Conservation (phyloP, 2,888 invertebrate species). For the Julus scanicus region DNA sequence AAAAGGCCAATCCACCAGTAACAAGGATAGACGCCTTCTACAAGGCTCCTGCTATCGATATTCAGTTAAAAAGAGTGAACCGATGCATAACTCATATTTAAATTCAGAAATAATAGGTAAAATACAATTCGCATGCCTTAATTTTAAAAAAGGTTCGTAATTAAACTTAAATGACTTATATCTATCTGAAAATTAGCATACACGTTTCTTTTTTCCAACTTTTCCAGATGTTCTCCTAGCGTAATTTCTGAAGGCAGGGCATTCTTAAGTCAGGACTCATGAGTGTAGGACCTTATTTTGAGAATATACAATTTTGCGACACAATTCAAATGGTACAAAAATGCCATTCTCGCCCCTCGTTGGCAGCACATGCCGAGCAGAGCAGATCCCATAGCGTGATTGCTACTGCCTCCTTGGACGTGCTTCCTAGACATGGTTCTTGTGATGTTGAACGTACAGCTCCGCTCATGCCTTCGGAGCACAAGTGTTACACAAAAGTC, state of each 20-base stretch:
- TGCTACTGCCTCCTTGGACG: not conserved
- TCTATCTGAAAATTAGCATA: too few relatives aligned
- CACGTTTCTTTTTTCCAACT: not conserved
- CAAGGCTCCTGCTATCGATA: not conserved
- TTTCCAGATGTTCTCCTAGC: not conserved
- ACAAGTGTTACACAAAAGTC: not conserved
- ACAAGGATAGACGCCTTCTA: not conserved
- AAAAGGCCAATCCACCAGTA: not conserved
- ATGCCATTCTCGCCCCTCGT: not conserved
- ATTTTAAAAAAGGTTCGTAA: not conserved
- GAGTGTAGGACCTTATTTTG: not conserved
- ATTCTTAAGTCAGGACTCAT: not conserved
- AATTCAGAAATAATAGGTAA: not conserved
- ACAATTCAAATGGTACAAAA: slow-evolving; percentile 5
- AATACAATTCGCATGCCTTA: too few relatives aligned
- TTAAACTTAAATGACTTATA: too few relatives aligned
- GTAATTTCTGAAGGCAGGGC: not conserved
- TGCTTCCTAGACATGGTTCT: not conserved
- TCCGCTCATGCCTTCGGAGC: not conserved
- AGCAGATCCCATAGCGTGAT: not conserved
- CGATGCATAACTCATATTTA: not conserved
- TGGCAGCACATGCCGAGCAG: not conserved
- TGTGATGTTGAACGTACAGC: not conserved
- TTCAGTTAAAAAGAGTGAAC: too few relatives aligned
- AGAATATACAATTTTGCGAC: not conserved